Percentiles rank a stretch among this genome's conserved stretches.
Evolutionary conservation across 2,113 vertebrate genomes (phyloP).

Genomic region (Seriola quinqueradiata): DNA sequence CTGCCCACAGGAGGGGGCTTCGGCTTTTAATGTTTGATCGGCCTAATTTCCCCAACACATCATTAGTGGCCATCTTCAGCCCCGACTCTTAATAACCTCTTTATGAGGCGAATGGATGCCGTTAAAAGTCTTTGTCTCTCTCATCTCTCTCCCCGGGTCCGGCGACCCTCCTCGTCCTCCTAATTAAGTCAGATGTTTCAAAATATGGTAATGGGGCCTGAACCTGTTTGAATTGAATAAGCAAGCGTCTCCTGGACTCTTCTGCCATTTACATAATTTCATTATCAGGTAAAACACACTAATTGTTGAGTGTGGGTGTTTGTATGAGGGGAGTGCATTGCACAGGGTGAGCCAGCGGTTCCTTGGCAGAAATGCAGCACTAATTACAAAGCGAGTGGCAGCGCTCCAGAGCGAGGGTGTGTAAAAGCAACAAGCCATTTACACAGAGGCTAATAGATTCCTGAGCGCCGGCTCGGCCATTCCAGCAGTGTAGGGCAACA

Average conservation of each 20-base stretch:
- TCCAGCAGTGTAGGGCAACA: conserved; percentile 70
- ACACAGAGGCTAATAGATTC: conserved; percentile 79
- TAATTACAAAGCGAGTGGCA: conserved; percentile 97
- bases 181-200: conserved; percentile 99
- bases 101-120: conserved; percentile 93
- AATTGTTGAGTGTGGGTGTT: conserved; percentile 76
- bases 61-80: conserved; percentile 96
- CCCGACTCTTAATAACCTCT: conserved; percentile 99
- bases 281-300: conserved; percentile 96
- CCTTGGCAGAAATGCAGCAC: conserved; percentile 82
- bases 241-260: conserved; percentile 88
- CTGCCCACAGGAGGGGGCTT: conserved; percentile 95
- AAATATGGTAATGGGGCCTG: conserved; percentile 96
- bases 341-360: conserved; percentile 66
- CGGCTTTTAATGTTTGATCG: conserved; percentile 99
- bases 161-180: conserved; percentile 76
- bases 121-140: conserved; percentile 87
- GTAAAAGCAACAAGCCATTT: conserved; percentile 82
- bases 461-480: conserved; percentile 65
- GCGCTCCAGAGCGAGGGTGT: conserved; percentile 72
- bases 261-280: conserved; percentile 98
- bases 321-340: conserved; percentile 56
- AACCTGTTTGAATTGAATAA: conserved; percentile 92
- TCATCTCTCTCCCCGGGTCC: conserved; percentile 74
- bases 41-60: conserved; percentile 99